Evolutionary conservation across 2,113 vertebrate species (phyloP), one percentile per base, ranked within the genome.

Genomic region (Anarrhichthys ocellatus): DNA sequence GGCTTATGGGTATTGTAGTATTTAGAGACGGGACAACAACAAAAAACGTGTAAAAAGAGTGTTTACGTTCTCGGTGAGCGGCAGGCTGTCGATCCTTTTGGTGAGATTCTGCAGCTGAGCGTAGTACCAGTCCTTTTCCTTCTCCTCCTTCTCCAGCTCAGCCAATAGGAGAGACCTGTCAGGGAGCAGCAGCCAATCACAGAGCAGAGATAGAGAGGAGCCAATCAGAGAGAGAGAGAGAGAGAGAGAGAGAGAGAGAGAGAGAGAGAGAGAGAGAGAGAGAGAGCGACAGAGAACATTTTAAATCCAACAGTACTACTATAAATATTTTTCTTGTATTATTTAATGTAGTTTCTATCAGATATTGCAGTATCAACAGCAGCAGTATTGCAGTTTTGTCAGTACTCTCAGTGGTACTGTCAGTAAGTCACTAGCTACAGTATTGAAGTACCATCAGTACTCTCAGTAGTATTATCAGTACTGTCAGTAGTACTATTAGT

Each of bases 91-190:
- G 81, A 99, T 99, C 91, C 98, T 96, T 94, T 99, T 99, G 66
- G 98, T 99, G 62, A 99, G 95, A 81, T 99, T 98, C 94, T 99
- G 97, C 88, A 99, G 96, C 91, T 99, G 98, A 78, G 98, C 96
- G 40, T 99, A 99, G 88, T 99, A 99, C 98, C 98, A 99, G 88
- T 98, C 97, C 88, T 99, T 99, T 91, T 99, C 97, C 73, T 98
- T 99, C 91, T 99, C 98, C 91, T 99, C 98, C 89, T 99, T 99
- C 92, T 99, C 98, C 87, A 99, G 96, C 90, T 99, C 98, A 83
- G 97, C 97, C 95, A 99, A 95, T 85, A 99, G 87, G 69, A 99
- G 95, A 76, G 96, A 96, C 84, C 97, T 99, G 67, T 42, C 11
- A 20, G 9, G 15, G 62, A 36, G 50, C 20, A 66, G 29, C 72